These are phyloP conservation scores for Cantharis rufa DNA, from an alignment of 2,888 invertebrate species.

Conservation along the genomic window DNA sequence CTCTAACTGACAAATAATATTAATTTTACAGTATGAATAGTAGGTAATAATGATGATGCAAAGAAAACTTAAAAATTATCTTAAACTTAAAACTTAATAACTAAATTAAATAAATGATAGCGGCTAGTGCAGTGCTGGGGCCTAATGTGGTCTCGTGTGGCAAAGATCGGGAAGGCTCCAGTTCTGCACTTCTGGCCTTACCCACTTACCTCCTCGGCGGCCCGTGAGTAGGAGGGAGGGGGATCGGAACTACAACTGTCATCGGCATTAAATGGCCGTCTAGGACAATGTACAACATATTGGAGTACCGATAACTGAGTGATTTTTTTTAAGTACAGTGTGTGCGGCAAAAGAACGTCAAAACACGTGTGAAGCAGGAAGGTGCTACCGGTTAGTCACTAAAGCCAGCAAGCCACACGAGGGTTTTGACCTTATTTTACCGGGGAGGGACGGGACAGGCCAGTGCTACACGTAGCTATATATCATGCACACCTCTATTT, in stretches of 20 bases:
- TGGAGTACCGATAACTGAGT: conserved; percentile 49
- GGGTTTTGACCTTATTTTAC: conserved; percentile 58
- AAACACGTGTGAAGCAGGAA: conserved; percentile 57
- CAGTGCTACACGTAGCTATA: conserved; percentile 68
- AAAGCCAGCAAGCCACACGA: conserved; percentile 58
- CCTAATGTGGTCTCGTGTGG: conserved; percentile 53
- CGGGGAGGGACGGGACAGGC: conserved; percentile 58
- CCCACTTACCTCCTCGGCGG: conserved; percentile 58
- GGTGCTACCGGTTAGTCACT: conserved; percentile 58
- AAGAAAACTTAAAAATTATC: conserved; percentile 37
- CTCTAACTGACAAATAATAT: not conserved
- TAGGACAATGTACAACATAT: conserved; percentile 61
- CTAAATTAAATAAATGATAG: conserved; percentile 5
- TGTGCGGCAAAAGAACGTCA: conserved; percentile 59
- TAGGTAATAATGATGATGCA: conserved; percentile 4
- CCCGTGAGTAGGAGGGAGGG: conserved; percentile 60
- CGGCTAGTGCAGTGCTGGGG: conserved; percentile 42
- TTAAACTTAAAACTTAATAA: conserved; percentile 16
- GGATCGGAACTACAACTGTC: conserved; percentile 52
- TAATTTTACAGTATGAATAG: not conserved
- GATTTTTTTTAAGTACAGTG: conserved; percentile 39
- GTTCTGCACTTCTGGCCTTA: conserved; percentile 61
- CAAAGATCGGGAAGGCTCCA: conserved; percentile 61
- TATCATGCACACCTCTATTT: conserved; percentile 99
- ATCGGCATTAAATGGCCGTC: conserved; percentile 66